Percentiles rank a stretch among this genome's conserved stretches.
These are phyloP conservation scores for Discoglossus pictus DNA, from an alignment of 2,797 vertebrate genomes.

Conservation along the genomic window DNA sequence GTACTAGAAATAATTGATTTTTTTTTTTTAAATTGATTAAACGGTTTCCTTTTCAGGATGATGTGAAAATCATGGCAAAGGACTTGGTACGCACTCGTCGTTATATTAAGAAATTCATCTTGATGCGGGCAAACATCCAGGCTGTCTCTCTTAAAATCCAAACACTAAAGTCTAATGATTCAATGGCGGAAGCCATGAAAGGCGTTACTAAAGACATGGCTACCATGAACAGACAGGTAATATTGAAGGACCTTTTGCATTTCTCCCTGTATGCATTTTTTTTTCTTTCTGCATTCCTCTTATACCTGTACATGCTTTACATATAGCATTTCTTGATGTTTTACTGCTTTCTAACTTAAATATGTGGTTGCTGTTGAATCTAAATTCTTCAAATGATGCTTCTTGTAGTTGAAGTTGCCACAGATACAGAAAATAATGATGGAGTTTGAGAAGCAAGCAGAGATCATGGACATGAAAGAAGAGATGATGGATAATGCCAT, in stretches of 20 bases:
- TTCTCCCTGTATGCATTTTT: too few species aligned
- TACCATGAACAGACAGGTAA: constrained; percentile 94
- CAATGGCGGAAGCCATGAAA: constrained; percentile 94
- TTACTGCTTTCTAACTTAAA: not conserved
- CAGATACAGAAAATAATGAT: constrained; percentile 98
- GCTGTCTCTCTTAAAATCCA: constrained; percentile 93
- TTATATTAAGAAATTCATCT: constrained; percentile 92
- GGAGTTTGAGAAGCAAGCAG: constrained; percentile 91
- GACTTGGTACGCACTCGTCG: constrained; percentile 89
- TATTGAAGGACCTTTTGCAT: not conserved
- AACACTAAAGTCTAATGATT: constrained; percentile 93
- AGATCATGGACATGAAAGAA: constrained; percentile 97
- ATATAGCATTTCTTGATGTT: not conserved
- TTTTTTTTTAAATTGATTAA: too few species aligned
- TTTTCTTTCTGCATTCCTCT: too few species aligned
- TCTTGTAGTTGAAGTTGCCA: constrained; percentile 84
- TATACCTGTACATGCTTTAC: too few species aligned
- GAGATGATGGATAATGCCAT: constrained; percentile 97
- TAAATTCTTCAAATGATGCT: too few species aligned
- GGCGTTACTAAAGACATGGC: constrained; percentile 94
- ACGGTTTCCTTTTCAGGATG: constrained; percentile 73
- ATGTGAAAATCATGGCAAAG: constrained; percentile 93
- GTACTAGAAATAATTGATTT: too few species aligned
- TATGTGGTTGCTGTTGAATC: too few species aligned
- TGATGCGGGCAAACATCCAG: constrained; percentile 94